Conservation (phyloP, 1,140 invertebrate species). For the Globodera ellingtonae region DNA sequence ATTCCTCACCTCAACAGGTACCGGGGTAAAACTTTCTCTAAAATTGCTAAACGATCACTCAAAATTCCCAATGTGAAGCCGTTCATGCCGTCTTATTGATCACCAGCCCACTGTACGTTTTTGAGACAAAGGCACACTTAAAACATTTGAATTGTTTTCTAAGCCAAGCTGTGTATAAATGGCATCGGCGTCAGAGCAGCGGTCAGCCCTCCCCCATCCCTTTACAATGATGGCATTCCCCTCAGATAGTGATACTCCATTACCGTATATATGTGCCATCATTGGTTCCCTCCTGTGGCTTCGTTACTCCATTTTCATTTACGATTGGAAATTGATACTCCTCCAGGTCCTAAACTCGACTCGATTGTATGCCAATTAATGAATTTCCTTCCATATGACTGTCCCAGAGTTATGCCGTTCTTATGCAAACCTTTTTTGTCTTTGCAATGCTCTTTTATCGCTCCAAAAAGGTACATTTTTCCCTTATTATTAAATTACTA, state of each 20-base stretch:
- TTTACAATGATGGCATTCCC: not conserved
- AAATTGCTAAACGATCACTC: not conserved
- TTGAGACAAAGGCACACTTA: not conserved
- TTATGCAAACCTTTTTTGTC: constrained; percentile 59
- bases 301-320: constrained; percentile 59
- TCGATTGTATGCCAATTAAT: constrained; percentile 7
- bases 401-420: constrained; percentile 49
- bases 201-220: not conserved
- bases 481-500: not conserved
- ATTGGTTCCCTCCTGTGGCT: constrained; percentile 56
- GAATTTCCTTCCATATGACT: not conserved
- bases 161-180: constrained; percentile 63
- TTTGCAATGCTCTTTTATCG: constrained; percentile 54
- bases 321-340: constrained; percentile 57
- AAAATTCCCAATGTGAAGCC: constrained; percentile 25
- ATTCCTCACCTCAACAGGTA: constrained; percentile 58
- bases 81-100: constrained; percentile 60
- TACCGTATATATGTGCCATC: constrained; percentile 60
- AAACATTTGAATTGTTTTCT: constrained; percentile 20
- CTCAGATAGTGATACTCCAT: constrained; percentile 53
- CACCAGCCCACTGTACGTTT: constrained; percentile 57
- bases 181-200: constrained; percentile 53
- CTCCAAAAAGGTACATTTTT: constrained; percentile 51
- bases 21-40: not conserved
- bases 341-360: constrained; percentile 36